Conservation (phyloP, 2,113 vertebrate genomes). For the Entomyzon cyanotis region DNA sequence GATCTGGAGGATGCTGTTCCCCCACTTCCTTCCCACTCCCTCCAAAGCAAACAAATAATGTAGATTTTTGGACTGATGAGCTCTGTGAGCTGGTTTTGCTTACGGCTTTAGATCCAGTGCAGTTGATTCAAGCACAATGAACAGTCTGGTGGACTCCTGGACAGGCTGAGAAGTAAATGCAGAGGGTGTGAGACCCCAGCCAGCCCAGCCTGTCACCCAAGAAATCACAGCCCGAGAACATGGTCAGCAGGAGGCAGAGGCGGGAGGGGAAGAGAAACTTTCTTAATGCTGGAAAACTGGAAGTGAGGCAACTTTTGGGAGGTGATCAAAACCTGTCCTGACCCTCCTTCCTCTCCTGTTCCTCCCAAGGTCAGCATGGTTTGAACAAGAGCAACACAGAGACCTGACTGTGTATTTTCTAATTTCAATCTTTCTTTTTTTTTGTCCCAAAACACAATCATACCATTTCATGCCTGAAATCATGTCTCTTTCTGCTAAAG, state of each 20-base stretch:
- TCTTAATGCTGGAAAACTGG: neutral
- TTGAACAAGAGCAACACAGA: neutral
- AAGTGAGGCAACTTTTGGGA: neutral
- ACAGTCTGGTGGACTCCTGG: neutral
- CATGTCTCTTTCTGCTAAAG: neutral
- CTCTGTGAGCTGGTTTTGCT: neutral
- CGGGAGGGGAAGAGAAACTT: neutral
- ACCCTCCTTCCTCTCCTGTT: neutral
- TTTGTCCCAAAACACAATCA: neutral
- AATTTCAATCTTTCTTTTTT: neutral
- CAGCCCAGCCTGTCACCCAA: neutral
- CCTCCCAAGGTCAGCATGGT: neutral
- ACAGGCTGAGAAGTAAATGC: neutral
- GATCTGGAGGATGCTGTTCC: neutral
- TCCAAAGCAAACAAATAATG: neutral
- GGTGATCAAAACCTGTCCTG: fast-evolving
- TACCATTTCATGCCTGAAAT: neutral
- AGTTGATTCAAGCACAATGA: neutral
- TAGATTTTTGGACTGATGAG: neutral
- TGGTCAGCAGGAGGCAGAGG: neutral
- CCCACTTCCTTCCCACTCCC: fast-evolving
- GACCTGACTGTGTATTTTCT: neutral
- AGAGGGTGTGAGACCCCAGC: neutral
- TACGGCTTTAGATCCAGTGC: neutral
- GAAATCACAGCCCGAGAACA: neutral